A percentile compares a stretch with the other conserved stretches of the same genome.
phyloP scores from a whole-genome alignment of 2,797 vertebrate species.

The Sebastes oblongus region DNA sequence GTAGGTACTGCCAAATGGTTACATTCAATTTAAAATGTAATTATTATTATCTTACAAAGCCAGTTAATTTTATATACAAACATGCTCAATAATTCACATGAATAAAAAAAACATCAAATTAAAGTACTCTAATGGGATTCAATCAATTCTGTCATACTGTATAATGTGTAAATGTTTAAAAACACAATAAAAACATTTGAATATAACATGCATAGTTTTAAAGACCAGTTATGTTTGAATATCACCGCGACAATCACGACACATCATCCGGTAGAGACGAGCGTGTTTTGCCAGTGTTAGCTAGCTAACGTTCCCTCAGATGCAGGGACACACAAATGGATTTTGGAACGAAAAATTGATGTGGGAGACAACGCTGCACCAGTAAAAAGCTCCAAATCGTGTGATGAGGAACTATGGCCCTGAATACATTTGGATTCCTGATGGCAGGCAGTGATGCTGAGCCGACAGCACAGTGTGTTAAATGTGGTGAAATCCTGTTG shows the following conservation, averaged over 20 bases:
- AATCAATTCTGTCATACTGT: accelerated
- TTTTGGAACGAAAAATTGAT: not conserved
- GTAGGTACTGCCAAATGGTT: not conserved
- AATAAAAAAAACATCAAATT: not conserved
- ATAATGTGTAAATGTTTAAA: not conserved
- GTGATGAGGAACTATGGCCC: not conserved
- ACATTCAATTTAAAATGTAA: not conserved
- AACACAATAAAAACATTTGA: not conserved
- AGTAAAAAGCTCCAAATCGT: not conserved
- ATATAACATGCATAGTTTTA: not conserved
- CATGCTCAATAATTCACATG: not conserved
- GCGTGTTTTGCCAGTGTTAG: not conserved
- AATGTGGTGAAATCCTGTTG: not conserved
- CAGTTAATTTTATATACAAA: not conserved
- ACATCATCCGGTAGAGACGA: not conserved
- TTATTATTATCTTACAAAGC: not conserved
- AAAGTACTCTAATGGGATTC: not conserved
- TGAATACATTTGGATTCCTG: not conserved
- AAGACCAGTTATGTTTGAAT: not conserved
- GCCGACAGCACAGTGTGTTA: not conserved
- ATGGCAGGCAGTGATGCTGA: not conserved
- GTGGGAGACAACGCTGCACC: not conserved
- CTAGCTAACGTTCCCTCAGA: not conserved
- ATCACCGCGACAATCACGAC: not conserved
- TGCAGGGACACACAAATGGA: not conserved